A percentile compares a stretch with the other conserved stretches of the same genome.
phyloP scores from a whole-genome alignment of 2,888 invertebrate genomes.

The Conistra vaccinii region DNA sequence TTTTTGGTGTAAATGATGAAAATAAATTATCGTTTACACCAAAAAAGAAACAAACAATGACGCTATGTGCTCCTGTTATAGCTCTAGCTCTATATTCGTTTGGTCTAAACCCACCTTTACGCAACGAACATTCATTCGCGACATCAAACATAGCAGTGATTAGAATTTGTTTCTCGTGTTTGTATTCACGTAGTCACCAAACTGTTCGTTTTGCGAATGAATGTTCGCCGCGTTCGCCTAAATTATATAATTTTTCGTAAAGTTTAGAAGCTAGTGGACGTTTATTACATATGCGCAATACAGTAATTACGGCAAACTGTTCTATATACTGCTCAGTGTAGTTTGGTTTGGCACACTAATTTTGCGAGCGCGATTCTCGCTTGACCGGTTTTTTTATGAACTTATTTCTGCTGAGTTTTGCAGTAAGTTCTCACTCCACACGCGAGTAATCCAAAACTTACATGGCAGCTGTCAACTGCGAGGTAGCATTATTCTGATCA shows the following conservation, averaged over 20 bases:
- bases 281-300: neutral
- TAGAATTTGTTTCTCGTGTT: neutral
- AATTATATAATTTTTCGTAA: neutral
- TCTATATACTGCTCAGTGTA: neutral
- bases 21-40: neutral
- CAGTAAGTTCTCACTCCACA: slow-evolving; percentile 15
- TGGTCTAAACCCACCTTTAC: neutral
- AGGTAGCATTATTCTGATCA: slow-evolving; percentile 36
- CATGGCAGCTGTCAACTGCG: slow-evolving; percentile 24
- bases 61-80: neutral
- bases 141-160: neutral
- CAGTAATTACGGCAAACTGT: neutral
- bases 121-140: neutral
- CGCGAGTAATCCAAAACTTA: slow-evolving; percentile 25
- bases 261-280: neutral
- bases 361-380: neutral
- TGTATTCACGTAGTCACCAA: neutral
- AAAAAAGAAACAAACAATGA: neutral
- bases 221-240: neutral
- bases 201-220: neutral
- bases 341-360: neutral
- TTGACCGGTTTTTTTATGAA: neutral
- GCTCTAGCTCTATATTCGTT: neutral
- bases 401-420: slow-evolving; percentile 12
- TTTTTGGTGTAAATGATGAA: no score